These are phyloP conservation scores for Cyprinodon variegatus DNA, from an alignment of 2,113 vertebrate genomes.

Conservation along the genomic window DNA sequence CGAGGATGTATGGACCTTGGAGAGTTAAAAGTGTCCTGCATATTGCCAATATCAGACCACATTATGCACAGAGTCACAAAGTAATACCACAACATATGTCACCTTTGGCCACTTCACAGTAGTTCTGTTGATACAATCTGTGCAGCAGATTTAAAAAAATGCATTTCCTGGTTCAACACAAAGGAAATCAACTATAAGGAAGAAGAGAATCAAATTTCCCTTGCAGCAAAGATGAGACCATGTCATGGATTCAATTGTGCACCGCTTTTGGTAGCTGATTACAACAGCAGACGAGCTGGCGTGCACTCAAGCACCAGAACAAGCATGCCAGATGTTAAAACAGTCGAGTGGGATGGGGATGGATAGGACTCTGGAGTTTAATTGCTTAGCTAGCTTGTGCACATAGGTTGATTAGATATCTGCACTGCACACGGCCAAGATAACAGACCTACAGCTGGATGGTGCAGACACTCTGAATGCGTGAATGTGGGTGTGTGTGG, in stretches of 20 bases:
- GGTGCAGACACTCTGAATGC: slow-evolving; percentile 3
- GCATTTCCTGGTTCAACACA: background rate
- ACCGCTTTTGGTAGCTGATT: slow-evolving; percentile 41
- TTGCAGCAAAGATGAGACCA: slow-evolving; percentile 1
- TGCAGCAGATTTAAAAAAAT: background rate
- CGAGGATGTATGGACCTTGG: slow-evolving; percentile 36
- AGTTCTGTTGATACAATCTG: background rate
- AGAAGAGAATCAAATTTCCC: slow-evolving; percentile 5
- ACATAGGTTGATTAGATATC: slow-evolving; percentile 63
- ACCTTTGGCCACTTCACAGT: background rate
- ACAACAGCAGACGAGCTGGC: slow-evolving; percentile 62
- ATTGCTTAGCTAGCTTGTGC: slow-evolving; percentile 67
- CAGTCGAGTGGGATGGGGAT: slow-evolving; percentile 40
- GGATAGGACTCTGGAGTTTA: slow-evolving; percentile 54
- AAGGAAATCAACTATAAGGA: background rate
- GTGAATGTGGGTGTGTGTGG: slow-evolving; percentile 24
- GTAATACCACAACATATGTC: background rate
- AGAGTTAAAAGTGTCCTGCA: slow-evolving; percentile 26
- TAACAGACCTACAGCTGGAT: slow-evolving; percentile 57
- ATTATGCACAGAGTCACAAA: background rate
- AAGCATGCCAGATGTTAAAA: slow-evolving; percentile 70
- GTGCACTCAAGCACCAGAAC: slow-evolving; percentile 44
- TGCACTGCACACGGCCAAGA: slow-evolving; percentile 49
- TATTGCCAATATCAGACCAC: background rate
- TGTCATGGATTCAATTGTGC: slow-evolving; percentile 42